Conservation (phyloP, 2,113 vertebrate species). For the Dipodomys merriami region DNA sequence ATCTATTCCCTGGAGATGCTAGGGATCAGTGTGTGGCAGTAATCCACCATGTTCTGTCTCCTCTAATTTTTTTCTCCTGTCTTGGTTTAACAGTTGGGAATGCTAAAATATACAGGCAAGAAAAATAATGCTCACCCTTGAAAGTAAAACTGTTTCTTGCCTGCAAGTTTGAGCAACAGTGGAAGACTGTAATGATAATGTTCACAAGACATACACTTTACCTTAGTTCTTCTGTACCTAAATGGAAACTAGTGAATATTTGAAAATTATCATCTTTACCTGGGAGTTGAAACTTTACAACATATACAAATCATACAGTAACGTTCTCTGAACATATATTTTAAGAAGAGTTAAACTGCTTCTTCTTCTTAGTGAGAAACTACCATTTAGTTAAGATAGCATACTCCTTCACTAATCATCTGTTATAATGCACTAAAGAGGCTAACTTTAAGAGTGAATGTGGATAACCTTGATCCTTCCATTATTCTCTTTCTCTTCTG, state of each 20-base stretch:
- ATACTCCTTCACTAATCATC: neutral
- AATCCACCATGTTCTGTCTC: too few relatives aligned
- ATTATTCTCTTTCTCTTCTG: neutral
- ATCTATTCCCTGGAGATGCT: too few relatives aligned
- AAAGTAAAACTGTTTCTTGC: conserved; percentile 50
- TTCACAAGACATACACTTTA: neutral
- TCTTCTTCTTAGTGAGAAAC: neutral
- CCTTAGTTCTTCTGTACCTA: conserved; percentile 21
- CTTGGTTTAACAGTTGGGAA: neutral
- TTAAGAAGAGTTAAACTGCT: conserved; percentile 22
- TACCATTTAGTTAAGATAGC: neutral
- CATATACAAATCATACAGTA: neutral
- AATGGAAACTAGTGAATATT: conserved; percentile 28
- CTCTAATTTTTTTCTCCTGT: neutral
- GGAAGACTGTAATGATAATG: neutral
- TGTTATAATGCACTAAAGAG: neutral
- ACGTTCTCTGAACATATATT: neutral
- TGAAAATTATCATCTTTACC: neutral
- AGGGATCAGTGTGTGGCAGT: too few relatives aligned
- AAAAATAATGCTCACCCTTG: neutral
- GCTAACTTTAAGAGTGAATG: neutral
- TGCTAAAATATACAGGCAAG: neutral
- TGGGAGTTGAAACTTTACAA: neutral
- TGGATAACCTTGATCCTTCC: conserved; percentile 13
- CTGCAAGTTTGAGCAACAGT: neutral